phyloP scores from a whole-genome alignment of 37 sponge, comb jelly and placozoan species.

The Haliclona indistincta region DNA sequence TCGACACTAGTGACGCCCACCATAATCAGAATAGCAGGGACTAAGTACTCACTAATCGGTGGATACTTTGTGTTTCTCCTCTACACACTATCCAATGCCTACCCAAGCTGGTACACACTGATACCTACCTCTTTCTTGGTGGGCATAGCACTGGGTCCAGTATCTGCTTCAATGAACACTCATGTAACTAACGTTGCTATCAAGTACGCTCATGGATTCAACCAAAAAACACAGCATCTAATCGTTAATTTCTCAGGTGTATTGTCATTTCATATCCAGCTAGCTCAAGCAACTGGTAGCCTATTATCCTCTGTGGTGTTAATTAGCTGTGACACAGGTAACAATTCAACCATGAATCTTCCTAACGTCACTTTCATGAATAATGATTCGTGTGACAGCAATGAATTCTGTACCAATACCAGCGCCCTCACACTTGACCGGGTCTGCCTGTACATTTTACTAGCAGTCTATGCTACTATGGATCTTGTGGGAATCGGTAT shows the following conservation, averaged over 20 bases:
- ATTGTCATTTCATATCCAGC: conserved; percentile 1
- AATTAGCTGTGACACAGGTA: background rate
- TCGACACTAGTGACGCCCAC: background rate
- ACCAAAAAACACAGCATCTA: conserved; percentile 1
- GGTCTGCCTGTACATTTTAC: background rate
- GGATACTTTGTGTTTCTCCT: background rate
- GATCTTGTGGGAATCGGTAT: background rate
- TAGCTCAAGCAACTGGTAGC: background rate
- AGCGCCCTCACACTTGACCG: background rate
- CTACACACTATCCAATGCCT: conserved; percentile 53
- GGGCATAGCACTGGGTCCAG: conserved; percentile 55
- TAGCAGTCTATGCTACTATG: conserved; percentile 1
- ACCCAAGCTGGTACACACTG: conserved; percentile 75
- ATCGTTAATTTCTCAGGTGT: conserved; percentile 25
- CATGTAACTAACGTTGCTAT: conserved; percentile 39
- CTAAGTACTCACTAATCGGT: conserved; percentile 17
- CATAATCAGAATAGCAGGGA: background rate
- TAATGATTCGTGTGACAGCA: background rate
- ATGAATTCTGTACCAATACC: background rate
- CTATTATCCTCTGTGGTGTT: conserved; percentile 1
- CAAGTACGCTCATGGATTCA: conserved; percentile 12
- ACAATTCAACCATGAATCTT: background rate
- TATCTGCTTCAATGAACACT: conserved; percentile 41
- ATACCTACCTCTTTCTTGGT: conserved; percentile 57
- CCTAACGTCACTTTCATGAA: background rate